Conservation (phyloP, 2,888 invertebrate genomes). For the Agrotis exclamationis region DNA sequence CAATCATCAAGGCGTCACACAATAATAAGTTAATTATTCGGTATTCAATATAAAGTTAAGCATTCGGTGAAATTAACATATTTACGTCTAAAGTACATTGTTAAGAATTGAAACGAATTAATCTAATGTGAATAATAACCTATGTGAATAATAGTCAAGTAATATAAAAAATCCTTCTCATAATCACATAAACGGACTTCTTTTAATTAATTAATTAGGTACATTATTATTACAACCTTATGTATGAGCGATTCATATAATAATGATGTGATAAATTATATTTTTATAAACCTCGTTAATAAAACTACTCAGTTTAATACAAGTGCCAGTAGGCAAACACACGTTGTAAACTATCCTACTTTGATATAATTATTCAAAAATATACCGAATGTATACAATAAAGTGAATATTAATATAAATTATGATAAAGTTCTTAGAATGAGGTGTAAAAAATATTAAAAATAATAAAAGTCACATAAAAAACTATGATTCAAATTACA, state of each 20-base stretch:
- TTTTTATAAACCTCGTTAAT: neutral
- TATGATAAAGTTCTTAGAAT: neutral
- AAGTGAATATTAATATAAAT: neutral
- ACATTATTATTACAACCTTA: neutral
- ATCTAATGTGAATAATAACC: neutral
- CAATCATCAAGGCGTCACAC: neutral
- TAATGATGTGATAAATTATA: neutral
- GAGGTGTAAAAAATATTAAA: neutral
- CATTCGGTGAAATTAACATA: slow-evolving; percentile 24
- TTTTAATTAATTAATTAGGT: neutral
- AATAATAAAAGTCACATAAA: neutral
- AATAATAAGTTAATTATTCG: neutral
- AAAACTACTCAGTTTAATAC: neutral
- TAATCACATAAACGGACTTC: neutral
- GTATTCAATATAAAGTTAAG: too few relatives aligned
- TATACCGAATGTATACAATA: neutral
- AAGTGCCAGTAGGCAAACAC: neutral
- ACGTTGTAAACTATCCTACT: neutral
- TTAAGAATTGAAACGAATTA: neutral
- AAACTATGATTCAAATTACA: slow-evolving; percentile 12
- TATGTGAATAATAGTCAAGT: neutral
- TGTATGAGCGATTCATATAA: neutral
- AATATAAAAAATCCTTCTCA: neutral
- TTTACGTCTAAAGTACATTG: slow-evolving; percentile 7
- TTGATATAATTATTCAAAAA: neutral